Percentiles rank a stretch among this genome's conserved stretches.
Evolutionary conservation across 2,888 invertebrate genomes (phyloP).

Genomic region (Tiliacea citrago): DNA sequence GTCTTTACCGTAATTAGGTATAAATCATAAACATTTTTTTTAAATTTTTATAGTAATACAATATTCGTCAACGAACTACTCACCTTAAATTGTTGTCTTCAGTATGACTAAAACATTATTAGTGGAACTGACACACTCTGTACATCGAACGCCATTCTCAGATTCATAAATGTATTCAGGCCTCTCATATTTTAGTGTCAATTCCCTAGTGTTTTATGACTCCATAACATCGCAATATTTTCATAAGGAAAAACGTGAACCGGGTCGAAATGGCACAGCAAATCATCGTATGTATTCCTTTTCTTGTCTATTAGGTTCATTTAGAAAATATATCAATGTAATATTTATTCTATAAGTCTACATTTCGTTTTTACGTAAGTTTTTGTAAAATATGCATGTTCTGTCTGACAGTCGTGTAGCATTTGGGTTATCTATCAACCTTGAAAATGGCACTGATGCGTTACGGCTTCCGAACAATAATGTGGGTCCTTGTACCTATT

Average conservation of each 20-base stretch:
- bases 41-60: no score
- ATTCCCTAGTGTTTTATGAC: conserved; percentile 31
- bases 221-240: conserved; percentile 24
- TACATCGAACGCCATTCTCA: background rate
- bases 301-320: background rate
- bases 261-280: background rate
- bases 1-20: background rate
- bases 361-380: background rate
- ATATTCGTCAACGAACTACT: background rate
- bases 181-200: conserved; percentile 23
- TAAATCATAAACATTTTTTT: background rate
- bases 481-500: background rate
- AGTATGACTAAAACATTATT: background rate
- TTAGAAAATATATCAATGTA: background rate
- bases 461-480: conserved; percentile 17
- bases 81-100: background rate
- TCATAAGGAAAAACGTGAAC: conserved; percentile 31
- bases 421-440: conserved; percentile 31
- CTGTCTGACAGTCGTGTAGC: background rate
- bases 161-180: background rate
- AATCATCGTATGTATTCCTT: background rate
- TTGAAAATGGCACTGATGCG: conserved; percentile 37
- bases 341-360: conserved; percentile 13
- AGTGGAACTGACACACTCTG: background rate
- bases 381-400: conserved; percentile 15